Base-by-base conservation (phyloP, 2,797 vertebrate species). In the Neosilurus mollespiculum region DNA sequence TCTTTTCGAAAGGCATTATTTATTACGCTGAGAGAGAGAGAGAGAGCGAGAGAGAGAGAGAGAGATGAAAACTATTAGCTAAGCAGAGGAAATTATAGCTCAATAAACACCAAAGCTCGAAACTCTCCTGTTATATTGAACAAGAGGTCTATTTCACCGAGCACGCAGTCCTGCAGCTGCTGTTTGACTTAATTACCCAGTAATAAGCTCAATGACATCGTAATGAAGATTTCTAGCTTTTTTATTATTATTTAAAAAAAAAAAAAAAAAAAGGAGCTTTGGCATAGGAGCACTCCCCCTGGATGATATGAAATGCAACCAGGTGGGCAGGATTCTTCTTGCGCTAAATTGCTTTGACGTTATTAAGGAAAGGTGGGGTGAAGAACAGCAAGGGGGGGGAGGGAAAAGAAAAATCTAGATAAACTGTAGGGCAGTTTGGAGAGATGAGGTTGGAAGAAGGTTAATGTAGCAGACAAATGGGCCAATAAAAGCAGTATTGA, bases 381-480 rank as follows among this genome's bases (percentile, higher is more conserved):
- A 59, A 86, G 75, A 67, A 70, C 67, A 61, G 54, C 18, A 6
- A 5, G 11, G 26, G 15, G 12, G n/a, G 20, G 49, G 53, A 16
- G 64, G 7, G 64, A 56, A 71, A 75, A 81, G 34, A 82, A 82
- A 87, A 76, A 79, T 82, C 43, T 34, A 62, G 86, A 86, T 81
- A 78, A 84, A 82, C 84, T 83, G 82, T n/a, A 59, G 81, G 76
- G 80, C 67, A 77, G 83, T 88, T 82, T 43, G 61, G 67, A 85
- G 75, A 85, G 83, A 87, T 83, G 84, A 88, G 87, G 86, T 87
- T 87, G 87, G 84, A 75, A 84, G 80, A 79, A 88, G 89, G 87
- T 89, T 88, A 91, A 90, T 86, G 87, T 83, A 86, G 82, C 83
- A 87, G 88, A 90, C 86, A 88, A 88, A 89, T 83, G 80, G 84